Percentiles rank a stretch among this genome's conserved stretches.
Evolutionary conservation across 2,888 invertebrate species (phyloP).

Genomic region (Silvanus unidentatus): DNA sequence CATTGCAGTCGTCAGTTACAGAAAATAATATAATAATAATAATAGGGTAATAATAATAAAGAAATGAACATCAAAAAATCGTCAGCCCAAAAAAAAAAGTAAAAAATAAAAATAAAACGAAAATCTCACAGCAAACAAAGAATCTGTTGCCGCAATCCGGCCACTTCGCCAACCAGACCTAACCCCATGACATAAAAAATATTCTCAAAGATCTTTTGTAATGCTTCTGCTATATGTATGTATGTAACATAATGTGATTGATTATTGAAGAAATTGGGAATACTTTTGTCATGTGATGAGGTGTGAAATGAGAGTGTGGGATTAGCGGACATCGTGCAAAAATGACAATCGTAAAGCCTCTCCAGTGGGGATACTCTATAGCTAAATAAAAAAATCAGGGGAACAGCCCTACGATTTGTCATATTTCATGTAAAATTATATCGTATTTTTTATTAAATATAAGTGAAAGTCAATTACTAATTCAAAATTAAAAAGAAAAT

Average conservation of each 20-base stretch:
- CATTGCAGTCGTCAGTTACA: conserved; percentile 48
- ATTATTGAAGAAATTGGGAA: neutral
- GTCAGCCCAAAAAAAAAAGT: conserved; percentile 45
- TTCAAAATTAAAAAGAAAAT: conserved; percentile 36
- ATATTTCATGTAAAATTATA: conserved; percentile 21
- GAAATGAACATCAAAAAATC: conserved; percentile 46
- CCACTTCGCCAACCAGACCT: conserved; percentile 11
- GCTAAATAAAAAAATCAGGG: neutral
- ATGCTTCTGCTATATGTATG: too few species aligned
- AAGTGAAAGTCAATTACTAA: conserved; percentile 45
- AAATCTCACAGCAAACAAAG: conserved; percentile 49
- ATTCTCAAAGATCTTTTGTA: conserved; percentile 1
- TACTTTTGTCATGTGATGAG: conserved; percentile 4
- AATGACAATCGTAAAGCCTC: conserved; percentile 31
- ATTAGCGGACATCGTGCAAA: conserved; percentile 37
- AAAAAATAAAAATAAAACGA: conserved; percentile 41
- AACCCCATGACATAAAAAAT: conserved; percentile 4
- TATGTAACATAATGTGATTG: too few species aligned
- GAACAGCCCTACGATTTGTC: conserved; percentile 30
- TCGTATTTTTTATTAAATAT: conserved; percentile 12
- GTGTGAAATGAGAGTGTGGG: conserved; percentile 9
- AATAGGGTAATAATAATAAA: neutral
- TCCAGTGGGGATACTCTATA: conserved; percentile 7
- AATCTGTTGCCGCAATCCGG: conserved; percentile 32
- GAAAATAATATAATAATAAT: conserved; percentile 31